Conservation (phyloP, 2,113 vertebrate species). For the Echinops telfairi region DNA sequence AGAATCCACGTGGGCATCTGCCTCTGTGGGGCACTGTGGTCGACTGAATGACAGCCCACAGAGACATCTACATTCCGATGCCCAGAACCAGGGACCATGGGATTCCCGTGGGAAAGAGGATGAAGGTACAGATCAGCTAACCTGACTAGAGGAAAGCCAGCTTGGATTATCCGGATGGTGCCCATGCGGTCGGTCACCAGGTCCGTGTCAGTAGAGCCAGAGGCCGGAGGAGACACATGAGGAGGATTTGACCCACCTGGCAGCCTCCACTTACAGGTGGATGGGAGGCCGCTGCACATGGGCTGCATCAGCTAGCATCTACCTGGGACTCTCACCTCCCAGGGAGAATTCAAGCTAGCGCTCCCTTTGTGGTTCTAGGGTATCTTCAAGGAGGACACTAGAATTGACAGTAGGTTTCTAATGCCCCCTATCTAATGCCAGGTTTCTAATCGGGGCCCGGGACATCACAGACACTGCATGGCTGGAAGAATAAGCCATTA, state of each 20-base stretch:
- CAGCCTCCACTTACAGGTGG: not conserved
- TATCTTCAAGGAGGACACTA: not conserved
- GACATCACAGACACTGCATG: not conserved
- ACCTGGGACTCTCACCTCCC: too few species aligned
- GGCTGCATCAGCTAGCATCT: not conserved
- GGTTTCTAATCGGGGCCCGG: not conserved
- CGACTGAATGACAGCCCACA: too few species aligned
- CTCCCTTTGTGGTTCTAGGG: rapidly evolving
- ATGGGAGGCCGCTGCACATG: not conserved
- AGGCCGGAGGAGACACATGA: not conserved
- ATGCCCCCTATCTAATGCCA: too few species aligned
- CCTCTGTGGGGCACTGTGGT: not conserved
- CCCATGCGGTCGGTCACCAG: not conserved
- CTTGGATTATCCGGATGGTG: not conserved
- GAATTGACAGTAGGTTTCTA: rapidly evolving
- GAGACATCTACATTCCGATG: not conserved
- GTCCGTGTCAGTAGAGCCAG: rapidly evolving
- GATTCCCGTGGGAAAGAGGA: too few species aligned
- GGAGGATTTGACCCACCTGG: rapidly evolving
- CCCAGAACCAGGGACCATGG: rapidly evolving
- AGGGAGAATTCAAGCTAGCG: not conserved
- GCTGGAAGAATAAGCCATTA: not conserved
- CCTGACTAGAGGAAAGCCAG: not conserved
- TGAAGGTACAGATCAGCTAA: not conserved
- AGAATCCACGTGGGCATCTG: too few species aligned